phyloP scores from a whole-genome alignment of 2,797 vertebrate species.

The Gephyroberyx darwinii region DNA sequence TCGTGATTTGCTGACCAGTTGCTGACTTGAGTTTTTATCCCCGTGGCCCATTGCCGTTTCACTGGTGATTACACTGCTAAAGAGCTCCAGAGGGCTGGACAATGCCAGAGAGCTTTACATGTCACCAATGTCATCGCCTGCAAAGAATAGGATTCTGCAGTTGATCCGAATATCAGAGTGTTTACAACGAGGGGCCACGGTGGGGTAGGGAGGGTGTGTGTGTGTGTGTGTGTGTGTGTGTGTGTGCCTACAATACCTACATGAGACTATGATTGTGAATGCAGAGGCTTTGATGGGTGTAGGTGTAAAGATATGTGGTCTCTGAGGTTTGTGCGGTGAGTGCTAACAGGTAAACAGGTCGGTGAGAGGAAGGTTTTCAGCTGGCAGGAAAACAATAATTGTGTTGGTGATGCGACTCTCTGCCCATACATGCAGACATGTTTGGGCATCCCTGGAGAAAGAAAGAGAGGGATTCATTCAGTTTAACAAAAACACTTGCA shows the following conservation, averaged over 20 bases:
- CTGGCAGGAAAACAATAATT: background rate
- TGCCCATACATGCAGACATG: constrained; percentile 8
- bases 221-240: constrained; percentile 26
- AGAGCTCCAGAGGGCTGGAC: constrained; percentile 72
- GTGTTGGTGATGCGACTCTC: constrained; percentile 5
- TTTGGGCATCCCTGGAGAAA: background rate
- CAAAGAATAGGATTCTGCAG: constrained; percentile 72
- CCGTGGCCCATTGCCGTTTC: constrained; percentile 70
- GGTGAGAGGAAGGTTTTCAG: constrained; percentile 8
- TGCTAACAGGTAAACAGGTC: background rate
- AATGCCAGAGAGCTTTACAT: constrained; percentile 79
- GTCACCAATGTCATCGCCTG: constrained; percentile 74
- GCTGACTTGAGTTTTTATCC: constrained; percentile 86
- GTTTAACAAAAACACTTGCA: background rate
- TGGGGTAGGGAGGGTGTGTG: constrained; percentile 17
- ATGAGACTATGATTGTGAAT: constrained; percentile 39
- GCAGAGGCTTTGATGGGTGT: constrained; percentile 32
- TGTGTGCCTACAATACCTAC: constrained; percentile 33
- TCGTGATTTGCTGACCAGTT: constrained; percentile 89
- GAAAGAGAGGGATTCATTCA: constrained; percentile 8
- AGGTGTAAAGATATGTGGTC: constrained; percentile 40
- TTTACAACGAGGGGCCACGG: constrained; percentile 73
- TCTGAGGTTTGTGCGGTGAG: constrained; percentile 49
- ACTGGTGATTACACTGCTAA: constrained; percentile 74
- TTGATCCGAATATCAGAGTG: constrained; percentile 65